Conservation (phyloP, 1,140 invertebrate genomes). For the Drosophila teissieri region DNA sequence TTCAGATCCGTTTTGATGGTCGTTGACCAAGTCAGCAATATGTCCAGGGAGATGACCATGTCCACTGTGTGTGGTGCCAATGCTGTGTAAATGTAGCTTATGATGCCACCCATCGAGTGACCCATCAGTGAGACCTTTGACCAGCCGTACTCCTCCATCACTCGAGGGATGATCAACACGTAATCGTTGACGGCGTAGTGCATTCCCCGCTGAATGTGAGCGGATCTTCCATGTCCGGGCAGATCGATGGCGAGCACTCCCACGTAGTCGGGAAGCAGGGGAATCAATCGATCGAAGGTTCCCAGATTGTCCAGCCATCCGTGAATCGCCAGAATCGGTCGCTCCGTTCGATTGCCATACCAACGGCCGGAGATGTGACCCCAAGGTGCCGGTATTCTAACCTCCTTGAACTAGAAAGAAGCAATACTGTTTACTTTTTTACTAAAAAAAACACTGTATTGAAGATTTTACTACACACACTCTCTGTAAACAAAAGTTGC, state of each 20-base stretch:
- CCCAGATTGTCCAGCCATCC: constrained; percentile 91
- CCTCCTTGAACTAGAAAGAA: constrained; percentile 85
- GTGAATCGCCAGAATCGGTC: constrained; percentile 89
- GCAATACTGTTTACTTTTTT: not conserved
- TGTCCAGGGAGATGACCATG: constrained; percentile 87
- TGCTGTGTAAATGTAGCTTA: constrained; percentile 85
- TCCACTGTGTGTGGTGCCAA: constrained; percentile 87
- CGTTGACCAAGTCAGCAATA: constrained; percentile 80
- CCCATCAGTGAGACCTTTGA: constrained; percentile 87
- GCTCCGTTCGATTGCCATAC: constrained; percentile 87
- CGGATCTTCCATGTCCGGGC: constrained; percentile 90
- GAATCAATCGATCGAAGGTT: constrained; percentile 88
- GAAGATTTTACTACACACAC: too few species aligned
- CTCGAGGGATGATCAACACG: constrained; percentile 85
- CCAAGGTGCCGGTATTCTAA: constrained; percentile 87
- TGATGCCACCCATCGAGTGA: constrained; percentile 88
- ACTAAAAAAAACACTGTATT: too few species aligned
- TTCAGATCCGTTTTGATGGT: not conserved
- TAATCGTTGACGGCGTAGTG: constrained; percentile 86
- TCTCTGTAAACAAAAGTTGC: too few species aligned
- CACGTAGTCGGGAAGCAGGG: constrained; percentile 86
- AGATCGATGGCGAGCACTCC: constrained; percentile 89
- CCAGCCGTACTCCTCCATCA: constrained; percentile 89
- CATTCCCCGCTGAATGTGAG: constrained; percentile 86
- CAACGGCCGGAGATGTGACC: constrained; percentile 88